Evolutionary conservation across 2,113 vertebrate genomes (phyloP).

Genomic region (Tachysurus fulvidraco): DNA sequence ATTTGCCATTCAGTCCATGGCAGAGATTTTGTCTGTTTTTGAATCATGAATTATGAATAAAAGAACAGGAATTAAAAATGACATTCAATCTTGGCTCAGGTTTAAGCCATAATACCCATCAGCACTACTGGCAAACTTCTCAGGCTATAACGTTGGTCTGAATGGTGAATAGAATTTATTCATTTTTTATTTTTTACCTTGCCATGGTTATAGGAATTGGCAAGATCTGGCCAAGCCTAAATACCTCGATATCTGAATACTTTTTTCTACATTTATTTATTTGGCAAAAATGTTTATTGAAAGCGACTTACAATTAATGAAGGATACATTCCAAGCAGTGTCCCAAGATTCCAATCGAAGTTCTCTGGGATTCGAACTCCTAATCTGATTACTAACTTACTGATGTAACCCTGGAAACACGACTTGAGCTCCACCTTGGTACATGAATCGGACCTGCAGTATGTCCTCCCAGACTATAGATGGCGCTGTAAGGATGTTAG

Average conservation of each 20-base stretch:
- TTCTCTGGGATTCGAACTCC: neutral
- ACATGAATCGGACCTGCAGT: neutral
- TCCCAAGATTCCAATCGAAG: neutral
- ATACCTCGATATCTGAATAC: neutral
- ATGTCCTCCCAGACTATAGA: neutral
- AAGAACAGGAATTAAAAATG: conserved; percentile 3
- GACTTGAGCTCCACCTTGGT: neutral
- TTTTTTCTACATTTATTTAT: neutral
- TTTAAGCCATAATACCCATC: neutral
- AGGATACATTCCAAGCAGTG: neutral
- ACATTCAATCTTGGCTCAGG: neutral
- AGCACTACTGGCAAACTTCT: neutral
- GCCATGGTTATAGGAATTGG: neutral
- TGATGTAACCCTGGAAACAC: neutral
- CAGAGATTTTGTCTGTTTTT: neutral
- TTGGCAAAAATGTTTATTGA: neutral
- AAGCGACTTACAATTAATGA: neutral
- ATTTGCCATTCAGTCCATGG: neutral
- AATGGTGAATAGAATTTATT: neutral
- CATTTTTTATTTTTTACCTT: neutral
- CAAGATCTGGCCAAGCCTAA: neutral
- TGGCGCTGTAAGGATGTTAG: conserved; percentile 65
- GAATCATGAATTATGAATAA: neutral
- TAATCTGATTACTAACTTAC: neutral
- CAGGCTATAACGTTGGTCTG: neutral